phyloP scores from a whole-genome alignment of 1,140 invertebrate genomes.

The Bombus superbus region DNA sequence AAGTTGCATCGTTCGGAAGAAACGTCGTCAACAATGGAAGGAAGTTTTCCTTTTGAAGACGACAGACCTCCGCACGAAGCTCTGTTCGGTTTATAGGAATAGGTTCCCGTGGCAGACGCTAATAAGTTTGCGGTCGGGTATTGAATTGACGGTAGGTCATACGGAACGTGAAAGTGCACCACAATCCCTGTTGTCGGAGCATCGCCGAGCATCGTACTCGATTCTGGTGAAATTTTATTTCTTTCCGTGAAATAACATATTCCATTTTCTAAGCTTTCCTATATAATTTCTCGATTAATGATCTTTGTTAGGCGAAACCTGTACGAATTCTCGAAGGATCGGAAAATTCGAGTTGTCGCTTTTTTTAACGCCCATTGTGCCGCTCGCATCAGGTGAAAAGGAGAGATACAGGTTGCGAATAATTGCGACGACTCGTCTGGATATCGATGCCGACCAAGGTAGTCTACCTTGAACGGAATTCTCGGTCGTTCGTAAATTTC shows the following conservation, averaged over 20 bases:
- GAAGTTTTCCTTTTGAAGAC: slow-evolving; percentile 16
- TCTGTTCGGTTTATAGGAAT: slow-evolving; percentile 32
- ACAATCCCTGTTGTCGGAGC: slow-evolving; percentile 32
- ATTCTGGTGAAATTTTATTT: slow-evolving; percentile 44
- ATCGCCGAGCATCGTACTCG: slow-evolving; percentile 11
- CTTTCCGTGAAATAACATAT: neutral
- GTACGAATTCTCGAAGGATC: neutral
- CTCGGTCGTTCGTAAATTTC: slow-evolving; percentile 62
- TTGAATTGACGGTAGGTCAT: slow-evolving; percentile 60
- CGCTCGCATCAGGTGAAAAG: slow-evolving; percentile 29
- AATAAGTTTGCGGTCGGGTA: slow-evolving; percentile 68
- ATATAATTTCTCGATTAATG: too few relatives aligned
- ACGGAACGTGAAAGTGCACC: slow-evolving; percentile 62
- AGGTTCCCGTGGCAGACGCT: slow-evolving; percentile 54
- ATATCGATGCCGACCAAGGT: slow-evolving; percentile 42
- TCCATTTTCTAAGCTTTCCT: neutral
- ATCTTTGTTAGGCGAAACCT: neutral
- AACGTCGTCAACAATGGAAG: neutral
- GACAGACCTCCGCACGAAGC: slow-evolving; percentile 36
- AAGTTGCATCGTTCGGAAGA: too few relatives aligned
- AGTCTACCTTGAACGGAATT: slow-evolving; percentile 66
- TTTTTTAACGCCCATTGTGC: neutral
- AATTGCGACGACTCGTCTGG: slow-evolving; percentile 49
- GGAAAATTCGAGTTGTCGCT: neutral
- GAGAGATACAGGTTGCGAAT: slow-evolving; percentile 44